phyloP scores from a whole-genome alignment of 2,797 vertebrate genomes.

The Catostomus latipinnis region DNA sequence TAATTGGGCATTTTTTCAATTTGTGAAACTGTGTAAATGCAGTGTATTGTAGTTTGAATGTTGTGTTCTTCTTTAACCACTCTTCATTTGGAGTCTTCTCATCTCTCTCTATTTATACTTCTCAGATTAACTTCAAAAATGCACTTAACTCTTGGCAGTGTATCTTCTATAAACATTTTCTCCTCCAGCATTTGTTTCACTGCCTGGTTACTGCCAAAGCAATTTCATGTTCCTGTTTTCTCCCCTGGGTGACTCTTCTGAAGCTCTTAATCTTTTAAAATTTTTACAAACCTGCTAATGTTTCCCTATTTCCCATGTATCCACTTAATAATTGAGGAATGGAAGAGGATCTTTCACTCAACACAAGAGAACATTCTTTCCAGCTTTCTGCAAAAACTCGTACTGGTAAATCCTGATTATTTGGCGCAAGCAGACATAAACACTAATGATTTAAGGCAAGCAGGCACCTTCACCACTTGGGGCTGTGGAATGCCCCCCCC shows the following conservation, averaged over 20 bases:
- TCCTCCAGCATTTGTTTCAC: slow-evolving; percentile 45
- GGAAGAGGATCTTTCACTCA: slow-evolving; percentile 43
- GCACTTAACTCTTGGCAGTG: slow-evolving; percentile 52
- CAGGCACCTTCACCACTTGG: slow-evolving; percentile 70
- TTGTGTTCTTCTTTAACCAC: slow-evolving; percentile 22
- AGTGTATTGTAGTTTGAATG: slow-evolving; percentile 37
- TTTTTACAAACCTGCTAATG: slow-evolving; percentile 59
- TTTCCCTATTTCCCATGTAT: slow-evolving; percentile 51
- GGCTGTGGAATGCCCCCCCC: slow-evolving; percentile 85
- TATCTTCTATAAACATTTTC: slow-evolving; percentile 40
- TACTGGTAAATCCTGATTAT: slow-evolving; percentile 74
- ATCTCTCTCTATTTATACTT: slow-evolving; percentile 45
- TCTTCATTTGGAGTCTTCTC: slow-evolving; percentile 47
- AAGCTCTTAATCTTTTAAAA: slow-evolving; percentile 55
- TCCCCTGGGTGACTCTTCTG: slow-evolving; percentile 57
- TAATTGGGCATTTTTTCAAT: slow-evolving; percentile 33
- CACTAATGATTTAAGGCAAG: slow-evolving; percentile 78
- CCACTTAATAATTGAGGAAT: slow-evolving; percentile 52
- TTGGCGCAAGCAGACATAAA: slow-evolving; percentile 72
- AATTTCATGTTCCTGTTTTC: slow-evolving; percentile 45
- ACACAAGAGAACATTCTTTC: slow-evolving; percentile 42
- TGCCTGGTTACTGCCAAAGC: slow-evolving; percentile 42
- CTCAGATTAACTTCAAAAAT: slow-evolving; percentile 52
- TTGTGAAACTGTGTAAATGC: slow-evolving; percentile 23
- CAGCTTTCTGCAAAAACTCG: slow-evolving; percentile 41